Conservation (phyloP, 2,888 invertebrate genomes). For the Oegoconia quadripuncta region DNA sequence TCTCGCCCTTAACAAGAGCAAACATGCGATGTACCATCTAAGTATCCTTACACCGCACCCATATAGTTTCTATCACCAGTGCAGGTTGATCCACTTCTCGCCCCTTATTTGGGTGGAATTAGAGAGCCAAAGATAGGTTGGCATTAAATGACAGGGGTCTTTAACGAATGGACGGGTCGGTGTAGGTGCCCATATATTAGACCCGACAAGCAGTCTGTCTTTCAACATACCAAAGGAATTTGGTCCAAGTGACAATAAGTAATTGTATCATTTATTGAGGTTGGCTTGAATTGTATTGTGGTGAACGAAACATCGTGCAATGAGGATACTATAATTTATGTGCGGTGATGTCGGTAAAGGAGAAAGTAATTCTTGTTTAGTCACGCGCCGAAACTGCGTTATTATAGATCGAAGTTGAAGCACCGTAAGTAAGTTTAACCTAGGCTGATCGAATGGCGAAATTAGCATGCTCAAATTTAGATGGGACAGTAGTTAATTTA, state of each 20-base stretch:
- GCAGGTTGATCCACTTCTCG: constrained; percentile 1
- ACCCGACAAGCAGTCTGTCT: constrained; percentile 21
- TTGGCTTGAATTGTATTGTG: neutral
- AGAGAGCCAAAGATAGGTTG: neutral
- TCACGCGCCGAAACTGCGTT: too few species aligned
- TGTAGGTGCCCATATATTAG: constrained; percentile 16
- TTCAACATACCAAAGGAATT: constrained; percentile 23
- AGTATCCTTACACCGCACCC: constrained; percentile 17
- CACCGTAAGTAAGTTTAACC: too few species aligned
- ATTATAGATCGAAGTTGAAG: too few species aligned
- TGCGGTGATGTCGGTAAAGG: too few species aligned
- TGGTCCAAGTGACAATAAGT: constrained; percentile 21
- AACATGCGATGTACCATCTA: constrained; percentile 19
- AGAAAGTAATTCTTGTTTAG: too few species aligned
- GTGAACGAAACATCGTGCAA: neutral
- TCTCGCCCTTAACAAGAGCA: constrained; percentile 23
- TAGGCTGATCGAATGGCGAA: too few species aligned
- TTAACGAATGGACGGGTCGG: neutral
- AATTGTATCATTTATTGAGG: constrained; percentile 3
- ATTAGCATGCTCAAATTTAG: too few species aligned
- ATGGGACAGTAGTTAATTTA: too few species aligned
- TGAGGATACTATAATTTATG: too few species aligned
- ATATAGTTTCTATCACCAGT: constrained; percentile 3
- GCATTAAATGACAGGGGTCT: neutral
- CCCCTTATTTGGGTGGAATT: neutral